These are phyloP conservation scores for Saccopteryx bilineata DNA, from an alignment of 2,113 vertebrate species.

Conservation along the genomic window DNA sequence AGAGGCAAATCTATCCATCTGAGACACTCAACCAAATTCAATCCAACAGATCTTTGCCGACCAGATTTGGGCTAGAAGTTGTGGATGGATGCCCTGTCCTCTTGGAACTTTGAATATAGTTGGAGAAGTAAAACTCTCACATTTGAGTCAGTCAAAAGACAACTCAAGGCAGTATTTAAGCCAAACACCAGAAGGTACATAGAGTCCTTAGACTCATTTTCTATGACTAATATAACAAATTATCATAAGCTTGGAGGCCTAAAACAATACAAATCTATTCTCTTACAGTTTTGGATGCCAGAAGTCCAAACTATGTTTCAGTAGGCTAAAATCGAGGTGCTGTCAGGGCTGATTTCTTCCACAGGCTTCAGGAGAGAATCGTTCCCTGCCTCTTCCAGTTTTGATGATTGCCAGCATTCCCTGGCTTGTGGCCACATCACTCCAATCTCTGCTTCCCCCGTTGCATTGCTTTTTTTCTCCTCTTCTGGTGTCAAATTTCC, in stretches of 20 bases:
- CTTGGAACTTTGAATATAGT: not conserved
- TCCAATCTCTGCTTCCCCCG: not conserved
- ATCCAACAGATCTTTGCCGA: not conserved
- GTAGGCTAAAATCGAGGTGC: not conserved
- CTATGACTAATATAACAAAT: not conserved
- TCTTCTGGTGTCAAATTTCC: constrained; percentile 16
- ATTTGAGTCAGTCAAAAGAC: not conserved
- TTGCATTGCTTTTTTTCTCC: not conserved
- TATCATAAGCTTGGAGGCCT: not conserved
- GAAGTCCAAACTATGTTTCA: not conserved
- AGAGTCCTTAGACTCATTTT: not conserved
- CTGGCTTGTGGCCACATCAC: not conserved
- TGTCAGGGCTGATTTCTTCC: not conserved
- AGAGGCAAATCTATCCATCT: not conserved
- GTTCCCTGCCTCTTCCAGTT: not conserved
- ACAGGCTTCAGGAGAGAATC: not conserved
- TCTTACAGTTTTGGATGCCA: not conserved
- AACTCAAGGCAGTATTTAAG: constrained; percentile 13
- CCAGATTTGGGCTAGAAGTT: constrained; percentile 2
- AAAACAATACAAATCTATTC: not conserved
- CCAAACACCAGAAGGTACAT: not conserved
- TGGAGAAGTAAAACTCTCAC: not conserved
- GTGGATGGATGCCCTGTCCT: not conserved
- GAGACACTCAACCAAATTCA: not conserved
- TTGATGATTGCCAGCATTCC: not conserved